These are phyloP conservation scores for Litocranius walleri DNA, from an alignment of 2,113 vertebrate species.

Conservation along the genomic window DNA sequence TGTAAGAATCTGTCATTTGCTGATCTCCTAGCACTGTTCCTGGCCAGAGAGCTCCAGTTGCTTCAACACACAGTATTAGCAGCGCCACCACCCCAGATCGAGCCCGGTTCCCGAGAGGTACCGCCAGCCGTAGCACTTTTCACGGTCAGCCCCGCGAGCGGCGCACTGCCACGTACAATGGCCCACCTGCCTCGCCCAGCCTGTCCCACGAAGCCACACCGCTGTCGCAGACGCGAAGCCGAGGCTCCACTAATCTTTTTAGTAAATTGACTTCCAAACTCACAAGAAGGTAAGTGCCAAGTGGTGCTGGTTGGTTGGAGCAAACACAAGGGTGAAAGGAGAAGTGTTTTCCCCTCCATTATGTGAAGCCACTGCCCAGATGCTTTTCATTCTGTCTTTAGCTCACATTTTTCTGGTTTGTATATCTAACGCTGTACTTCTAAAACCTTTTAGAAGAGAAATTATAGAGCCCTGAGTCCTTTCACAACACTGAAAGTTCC, in stretches of 20 bases:
- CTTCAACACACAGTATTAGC: constrained; percentile 95
- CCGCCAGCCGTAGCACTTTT: constrained; percentile 96
- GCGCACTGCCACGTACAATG: constrained; percentile 96
- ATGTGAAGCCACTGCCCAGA: background rate
- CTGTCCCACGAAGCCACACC: constrained; percentile 94
- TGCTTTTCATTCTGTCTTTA: background rate
- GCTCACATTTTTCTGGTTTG: background rate
- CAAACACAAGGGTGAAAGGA: background rate
- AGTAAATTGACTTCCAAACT: constrained; percentile 97
- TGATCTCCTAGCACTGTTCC: constrained; percentile 82
- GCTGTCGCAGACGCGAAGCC: constrained; percentile 91
- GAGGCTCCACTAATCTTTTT: constrained; percentile 96
- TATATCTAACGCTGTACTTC: background rate
- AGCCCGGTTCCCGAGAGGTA: constrained; percentile 94
- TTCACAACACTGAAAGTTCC: background rate
- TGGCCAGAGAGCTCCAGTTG: constrained; percentile 91
- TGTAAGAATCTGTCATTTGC: constrained; percentile 33
- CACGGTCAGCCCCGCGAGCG: constrained; percentile 95
- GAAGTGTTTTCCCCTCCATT: background rate
- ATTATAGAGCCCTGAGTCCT: background rate
- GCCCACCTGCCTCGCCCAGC: constrained; percentile 95
- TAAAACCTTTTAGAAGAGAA: background rate
- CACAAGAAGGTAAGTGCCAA: constrained; percentile 91
- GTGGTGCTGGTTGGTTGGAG: background rate
- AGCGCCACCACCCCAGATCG: constrained; percentile 92